phyloP scores from a whole-genome alignment of 1,140 invertebrate species.

The Apolygus lucorum region DNA sequence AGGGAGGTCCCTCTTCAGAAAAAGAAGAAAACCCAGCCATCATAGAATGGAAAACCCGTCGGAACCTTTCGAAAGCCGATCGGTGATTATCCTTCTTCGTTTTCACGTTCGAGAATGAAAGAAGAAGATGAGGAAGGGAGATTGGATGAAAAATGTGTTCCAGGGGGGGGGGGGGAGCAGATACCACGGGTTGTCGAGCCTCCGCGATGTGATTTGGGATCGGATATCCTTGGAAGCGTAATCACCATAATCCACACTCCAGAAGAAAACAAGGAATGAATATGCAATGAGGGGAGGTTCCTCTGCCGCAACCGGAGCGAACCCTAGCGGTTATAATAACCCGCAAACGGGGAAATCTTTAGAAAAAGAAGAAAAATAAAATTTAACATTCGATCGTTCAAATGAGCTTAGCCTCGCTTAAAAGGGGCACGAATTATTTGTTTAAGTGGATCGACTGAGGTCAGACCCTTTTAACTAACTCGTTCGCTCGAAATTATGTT shows the following conservation, averaged over 20 bases:
- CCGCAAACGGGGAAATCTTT: background rate
- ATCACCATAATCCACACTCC: slow-evolving; percentile 9
- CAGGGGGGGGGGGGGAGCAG: background rate
- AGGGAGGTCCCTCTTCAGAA: background rate
- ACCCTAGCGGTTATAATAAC: background rate
- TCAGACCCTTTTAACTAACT: too few species aligned
- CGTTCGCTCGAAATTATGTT: too few species aligned
- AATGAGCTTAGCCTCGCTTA: slow-evolving; percentile 1
- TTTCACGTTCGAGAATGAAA: background rate
- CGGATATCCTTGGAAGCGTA: slow-evolving; percentile 12
- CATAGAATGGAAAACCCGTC: background rate
- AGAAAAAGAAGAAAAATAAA: background rate
- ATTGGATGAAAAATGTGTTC: slow-evolving; percentile 8
- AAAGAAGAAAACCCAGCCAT: background rate
- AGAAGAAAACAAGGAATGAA: slow-evolving; percentile 10
- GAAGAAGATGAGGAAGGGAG: background rate
- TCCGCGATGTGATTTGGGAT: slow-evolving; percentile 3
- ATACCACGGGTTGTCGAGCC: background rate
- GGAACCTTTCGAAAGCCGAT: background rate
- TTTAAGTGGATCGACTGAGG: too few species aligned
- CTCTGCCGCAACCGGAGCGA: background rate
- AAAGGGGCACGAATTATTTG: too few species aligned
- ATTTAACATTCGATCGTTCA: background rate
- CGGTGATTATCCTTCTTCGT: background rate
- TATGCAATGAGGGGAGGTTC: slow-evolving; percentile 7